Conservation (phyloP, 92 coral and sea anemone species). For the Siderastrea siderea region DNA sequence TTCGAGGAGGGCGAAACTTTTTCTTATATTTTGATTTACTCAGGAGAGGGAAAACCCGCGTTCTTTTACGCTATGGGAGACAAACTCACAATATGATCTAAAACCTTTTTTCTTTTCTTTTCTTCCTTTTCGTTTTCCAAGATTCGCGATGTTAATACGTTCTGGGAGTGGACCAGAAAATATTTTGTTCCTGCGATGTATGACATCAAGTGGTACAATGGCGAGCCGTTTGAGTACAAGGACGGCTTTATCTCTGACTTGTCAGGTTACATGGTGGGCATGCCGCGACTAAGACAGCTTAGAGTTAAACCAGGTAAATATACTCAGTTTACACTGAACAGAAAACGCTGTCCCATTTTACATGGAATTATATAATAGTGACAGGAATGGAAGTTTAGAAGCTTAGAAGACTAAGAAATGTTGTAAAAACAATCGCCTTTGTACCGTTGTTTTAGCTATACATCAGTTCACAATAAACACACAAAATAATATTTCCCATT, state of each 20-base stretch:
- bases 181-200: conserved; percentile 78
- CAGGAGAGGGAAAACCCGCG: too few species aligned
- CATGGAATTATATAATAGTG: not conserved
- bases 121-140: not conserved
- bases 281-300: conserved; percentile 93
- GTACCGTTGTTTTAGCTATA: too few species aligned
- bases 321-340: not conserved
- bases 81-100: not conserved
- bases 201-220: conserved; percentile 89
- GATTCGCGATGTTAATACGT: conserved; percentile 57
- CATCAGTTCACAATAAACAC: too few species aligned
- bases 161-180: conserved; percentile 80
- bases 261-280: conserved; percentile 87
- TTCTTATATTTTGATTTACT: too few species aligned
- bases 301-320: conserved; percentile 80
- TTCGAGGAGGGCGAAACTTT: too few species aligned
- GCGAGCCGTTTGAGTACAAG: conserved; percentile 78
- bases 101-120: not conserved
- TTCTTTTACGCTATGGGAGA: too few species aligned
- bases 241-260: conserved; percentile 92
- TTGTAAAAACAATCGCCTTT: too few species aligned
- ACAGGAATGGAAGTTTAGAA: too few species aligned
- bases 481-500: too few species aligned
- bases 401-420: too few species aligned
- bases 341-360: not conserved